Conservation (phyloP, 2,797 vertebrate genomes). For the Liasis olivaceus region DNA sequence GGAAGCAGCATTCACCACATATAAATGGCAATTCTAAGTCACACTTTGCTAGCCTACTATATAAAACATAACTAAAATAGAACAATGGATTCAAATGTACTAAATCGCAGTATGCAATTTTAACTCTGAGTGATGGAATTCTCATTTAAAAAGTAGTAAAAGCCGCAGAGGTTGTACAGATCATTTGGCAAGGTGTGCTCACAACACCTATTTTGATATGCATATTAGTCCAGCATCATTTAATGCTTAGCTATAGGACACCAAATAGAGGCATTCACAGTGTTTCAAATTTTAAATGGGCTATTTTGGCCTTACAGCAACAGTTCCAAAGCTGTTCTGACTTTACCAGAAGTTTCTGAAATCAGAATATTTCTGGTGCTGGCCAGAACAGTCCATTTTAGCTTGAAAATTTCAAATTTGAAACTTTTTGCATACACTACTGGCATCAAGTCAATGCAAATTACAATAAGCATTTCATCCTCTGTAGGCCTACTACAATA, state of each 20-base stretch:
- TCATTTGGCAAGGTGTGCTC: not conserved
- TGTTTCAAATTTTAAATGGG: not conserved
- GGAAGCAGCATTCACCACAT: not conserved
- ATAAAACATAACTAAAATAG: not conserved
- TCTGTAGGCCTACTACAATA: not conserved
- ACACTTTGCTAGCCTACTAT: not conserved
- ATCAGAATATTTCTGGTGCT: not conserved
- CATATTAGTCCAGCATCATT: not conserved
- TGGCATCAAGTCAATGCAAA: not conserved
- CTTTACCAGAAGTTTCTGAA: not conserved
- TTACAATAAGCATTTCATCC: not conserved
- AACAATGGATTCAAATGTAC: not conserved
- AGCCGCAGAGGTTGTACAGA: not conserved
- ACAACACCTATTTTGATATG: not conserved
- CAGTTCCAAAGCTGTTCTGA: not conserved
- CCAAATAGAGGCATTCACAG: not conserved
- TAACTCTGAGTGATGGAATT: not conserved
- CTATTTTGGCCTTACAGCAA: not conserved
- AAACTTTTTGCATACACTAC: not conserved
- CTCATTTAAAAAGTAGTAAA: not conserved
- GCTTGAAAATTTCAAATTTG: not conserved
- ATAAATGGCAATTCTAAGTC: not conserved
- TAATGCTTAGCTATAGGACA: not conserved
- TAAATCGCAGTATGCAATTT: not conserved
- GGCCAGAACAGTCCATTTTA: not conserved